Evolutionary conservation across 2,797 vertebrate species (phyloP), one percentile per base, ranked within the genome.

Genomic region (Pseudotriccus pelzelni): DNA sequence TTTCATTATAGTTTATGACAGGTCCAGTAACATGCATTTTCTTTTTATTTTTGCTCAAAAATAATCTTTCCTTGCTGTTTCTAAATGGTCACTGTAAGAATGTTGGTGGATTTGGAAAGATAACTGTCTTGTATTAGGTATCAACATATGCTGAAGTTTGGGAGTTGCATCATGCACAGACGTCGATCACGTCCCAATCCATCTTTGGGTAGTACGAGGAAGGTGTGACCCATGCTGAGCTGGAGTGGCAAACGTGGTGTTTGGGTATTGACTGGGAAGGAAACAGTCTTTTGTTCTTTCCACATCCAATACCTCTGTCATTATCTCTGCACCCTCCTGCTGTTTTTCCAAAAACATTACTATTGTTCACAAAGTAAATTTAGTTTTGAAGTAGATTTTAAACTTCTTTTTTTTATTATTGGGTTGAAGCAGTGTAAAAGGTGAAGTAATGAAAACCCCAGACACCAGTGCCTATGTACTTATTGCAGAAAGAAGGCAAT

Each of bases 231-330:
- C 44, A 10, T 21, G 66, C 55, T 64, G 89, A 46, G 59, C 69
- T 67, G 53, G 7, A 56, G 36, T 43, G 60, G n/a, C 13, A 3
- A 24, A 5, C 0, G 0, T 23, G 41, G 18, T 2, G 2, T 7
- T 36, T 49, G 39, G 64, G 8, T 46, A 74, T 32, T 34, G 84
- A 47, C n/a, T 23, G 20, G 30, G 15, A 68, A 50, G 53, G 32
- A 11, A 80, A 37, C 20, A 15, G 23, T 7, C 32, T 84, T 81
- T 34, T 89, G 18, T 66, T 89, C 56, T 58, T 78, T 59, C 49
- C 4, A 0, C 47, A 10, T 12, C 53, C 16, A 0, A 11, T 66
- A 25, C 16, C 20, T 14, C 18, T 68, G 0, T 22, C 10, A 1
- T 59, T 79, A 34, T 55, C 21, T 56, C 43, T 39, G 27, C 67